Base-by-base conservation (phyloP, 2,797 vertebrate species). In the Geotrypetes seraphini region DNA sequence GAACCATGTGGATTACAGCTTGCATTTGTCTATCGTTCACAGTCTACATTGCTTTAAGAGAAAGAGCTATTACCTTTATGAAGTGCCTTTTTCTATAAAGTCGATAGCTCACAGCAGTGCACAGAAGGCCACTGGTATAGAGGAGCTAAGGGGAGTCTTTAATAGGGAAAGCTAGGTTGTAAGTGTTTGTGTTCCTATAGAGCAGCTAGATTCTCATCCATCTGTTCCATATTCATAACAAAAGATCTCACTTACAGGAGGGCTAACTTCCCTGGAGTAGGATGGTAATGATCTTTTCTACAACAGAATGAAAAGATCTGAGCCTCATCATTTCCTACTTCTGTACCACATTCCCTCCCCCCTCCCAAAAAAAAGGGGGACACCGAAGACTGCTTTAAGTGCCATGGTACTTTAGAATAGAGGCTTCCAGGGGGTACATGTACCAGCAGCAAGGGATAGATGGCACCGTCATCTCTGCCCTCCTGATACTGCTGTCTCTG, bases 161-260 rank as follows among this genome's bases (percentile, higher is more conserved):
- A 83, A 78, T 75, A 80, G 63, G 72, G 65, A 63, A 57, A 69
- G 54, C 64, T 67, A 60, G 65, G 59, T 74, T 83, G 66, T 80
- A 82, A 79, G 78, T 81, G 69, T 59, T 84, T 82, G 79, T 78
- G 71, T 76, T 81, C 79, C 79, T 78, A 73, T 27, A 24, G 80
- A 83, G 77, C 62, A 66, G 73, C 79, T 81, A 78, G 69, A 81
- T 81, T 79, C 71, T 66, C 65, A 75, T 79, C 69, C 69, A 73
- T 85, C 79, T 89, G 73, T 76, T 85, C 78, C 85, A 84, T 86
- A 84, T 83, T 84, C 76, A 82, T 82, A 79, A 81, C 73, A 82
- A 84, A 82, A 71, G 50, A 73, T 60, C 55, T 33, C 60, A 66
- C 72, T 79, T 79, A 65, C 71, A 69, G 68, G 66, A 79, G 63